Evolutionary conservation across 2,888 invertebrate genomes (phyloP).

Genomic region (Dione juno): DNA sequence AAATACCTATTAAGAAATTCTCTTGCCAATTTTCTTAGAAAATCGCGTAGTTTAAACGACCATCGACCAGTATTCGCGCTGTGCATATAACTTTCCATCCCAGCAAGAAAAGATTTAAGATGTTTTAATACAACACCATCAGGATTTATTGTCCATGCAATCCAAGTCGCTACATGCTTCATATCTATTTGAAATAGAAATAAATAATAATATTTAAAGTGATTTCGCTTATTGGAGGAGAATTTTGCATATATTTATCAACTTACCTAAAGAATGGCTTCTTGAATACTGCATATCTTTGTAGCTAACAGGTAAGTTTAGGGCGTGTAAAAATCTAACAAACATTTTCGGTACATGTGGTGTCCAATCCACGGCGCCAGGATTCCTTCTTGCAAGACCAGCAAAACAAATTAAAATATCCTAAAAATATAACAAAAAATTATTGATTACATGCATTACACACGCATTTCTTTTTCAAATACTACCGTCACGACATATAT

Average conservation of each 20-base stretch:
- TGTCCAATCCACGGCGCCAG: slow-evolving; percentile 94
- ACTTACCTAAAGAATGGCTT: slow-evolving; percentile 77
- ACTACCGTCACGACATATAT: neutral
- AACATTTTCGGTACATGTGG: slow-evolving; percentile 91
- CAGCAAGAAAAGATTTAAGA: slow-evolving; percentile 90
- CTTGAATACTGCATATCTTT: slow-evolving; percentile 85
- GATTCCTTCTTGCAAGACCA: slow-evolving; percentile 87
- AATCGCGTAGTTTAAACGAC: slow-evolving; percentile 86
- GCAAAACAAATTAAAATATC: slow-evolving; percentile 89
- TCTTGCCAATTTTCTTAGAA: slow-evolving; percentile 87
- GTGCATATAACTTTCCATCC: slow-evolving; percentile 93
- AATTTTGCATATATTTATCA: slow-evolving; percentile 35
- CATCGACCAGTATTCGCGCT: slow-evolving; percentile 94
- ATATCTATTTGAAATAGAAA: slow-evolving; percentile 57
- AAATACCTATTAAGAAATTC: slow-evolving; percentile 85
- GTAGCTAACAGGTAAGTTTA: slow-evolving; percentile 91
- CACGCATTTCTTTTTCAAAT: neutral
- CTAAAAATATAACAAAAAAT: slow-evolving; percentile 66
- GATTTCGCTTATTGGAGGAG: neutral
- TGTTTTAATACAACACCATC: slow-evolving; percentile 87
- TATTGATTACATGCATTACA: neutral
- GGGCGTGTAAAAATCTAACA: slow-evolving; percentile 87
- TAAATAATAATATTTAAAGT: neutral
- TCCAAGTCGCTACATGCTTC: slow-evolving; percentile 83
- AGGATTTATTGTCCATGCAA: slow-evolving; percentile 86